Evolutionary conservation across 2,113 vertebrate genomes (phyloP).

Genomic region (Indicator maculatus): DNA sequence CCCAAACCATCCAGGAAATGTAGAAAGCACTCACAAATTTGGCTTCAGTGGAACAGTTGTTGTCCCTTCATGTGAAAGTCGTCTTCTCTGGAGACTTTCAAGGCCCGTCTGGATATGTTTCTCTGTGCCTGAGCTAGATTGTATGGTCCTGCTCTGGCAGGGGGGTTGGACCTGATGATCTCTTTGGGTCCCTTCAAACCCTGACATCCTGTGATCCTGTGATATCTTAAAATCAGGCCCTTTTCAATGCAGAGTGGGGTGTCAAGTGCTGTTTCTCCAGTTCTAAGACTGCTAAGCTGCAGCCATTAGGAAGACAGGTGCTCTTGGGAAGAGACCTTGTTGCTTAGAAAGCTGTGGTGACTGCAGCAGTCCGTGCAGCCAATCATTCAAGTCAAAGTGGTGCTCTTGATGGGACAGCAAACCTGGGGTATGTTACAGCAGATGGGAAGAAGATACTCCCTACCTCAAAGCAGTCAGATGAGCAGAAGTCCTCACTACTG

Average conservation of each 20-base stretch:
- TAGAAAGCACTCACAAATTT: not conserved
- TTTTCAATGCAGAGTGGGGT: not conserved
- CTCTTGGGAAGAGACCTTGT: not conserved
- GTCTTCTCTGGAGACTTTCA: too few species aligned
- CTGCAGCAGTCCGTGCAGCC: not conserved
- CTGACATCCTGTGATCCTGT: too few species aligned
- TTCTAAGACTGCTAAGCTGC: not conserved
- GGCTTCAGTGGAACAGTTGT: not conserved
- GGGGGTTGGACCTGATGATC: too few species aligned
- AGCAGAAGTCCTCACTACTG: not conserved
- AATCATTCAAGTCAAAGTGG: not conserved
- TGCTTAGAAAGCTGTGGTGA: not conserved
- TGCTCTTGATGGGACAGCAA: not conserved
- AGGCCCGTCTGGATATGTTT: too few species aligned
- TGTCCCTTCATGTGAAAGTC: not conserved
- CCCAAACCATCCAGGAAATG: not conserved
- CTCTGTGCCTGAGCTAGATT: too few species aligned
- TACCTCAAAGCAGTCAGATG: not conserved
- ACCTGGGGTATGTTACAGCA: not conserved
- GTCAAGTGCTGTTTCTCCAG: not conserved
- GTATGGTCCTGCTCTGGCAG: too few species aligned
- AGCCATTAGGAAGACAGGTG: not conserved
- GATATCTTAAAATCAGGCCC: not conserved
- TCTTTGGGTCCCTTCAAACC: too few species aligned
- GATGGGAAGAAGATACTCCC: not conserved